Evolutionary conservation across 2,888 invertebrate species (phyloP).

Genomic region (Pocota personata): DNA sequence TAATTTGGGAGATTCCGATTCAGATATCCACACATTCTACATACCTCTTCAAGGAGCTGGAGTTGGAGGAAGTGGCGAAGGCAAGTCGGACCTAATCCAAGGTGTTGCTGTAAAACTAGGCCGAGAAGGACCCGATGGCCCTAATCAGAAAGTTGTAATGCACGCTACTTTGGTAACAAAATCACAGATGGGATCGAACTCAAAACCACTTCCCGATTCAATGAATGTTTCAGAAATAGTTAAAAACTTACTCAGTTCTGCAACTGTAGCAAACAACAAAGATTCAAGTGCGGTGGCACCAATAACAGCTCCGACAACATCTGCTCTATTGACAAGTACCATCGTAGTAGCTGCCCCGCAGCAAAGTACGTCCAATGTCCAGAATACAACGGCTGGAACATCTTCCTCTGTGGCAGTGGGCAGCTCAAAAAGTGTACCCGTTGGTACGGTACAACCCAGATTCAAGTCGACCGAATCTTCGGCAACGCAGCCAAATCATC

Average conservation of each 20-base stretch:
- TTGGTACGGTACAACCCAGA: constrained; percentile 85
- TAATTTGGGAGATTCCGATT: constrained; percentile 84
- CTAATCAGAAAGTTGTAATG: constrained; percentile 86
- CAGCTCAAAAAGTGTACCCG: constrained; percentile 81
- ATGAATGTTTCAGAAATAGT: constrained; percentile 82
- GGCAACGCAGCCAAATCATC: constrained; percentile 70
- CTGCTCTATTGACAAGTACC: not conserved
- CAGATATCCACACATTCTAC: constrained; percentile 86
- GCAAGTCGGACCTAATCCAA: constrained; percentile 83
- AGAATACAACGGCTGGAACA: constrained; percentile 71
- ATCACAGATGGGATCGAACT: constrained; percentile 83
- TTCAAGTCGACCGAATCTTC: constrained; percentile 77
- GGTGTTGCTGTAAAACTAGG: constrained; percentile 87
- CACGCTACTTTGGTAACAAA: constrained; percentile 87
- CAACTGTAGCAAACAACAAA: constrained; percentile 70
- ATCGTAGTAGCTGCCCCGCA: constrained; percentile 10
- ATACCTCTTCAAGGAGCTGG: constrained; percentile 85
- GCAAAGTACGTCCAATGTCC: constrained; percentile 23
- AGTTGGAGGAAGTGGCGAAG: constrained; percentile 78
- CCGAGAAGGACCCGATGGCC: constrained; percentile 86
- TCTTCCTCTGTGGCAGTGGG: constrained; percentile 66
- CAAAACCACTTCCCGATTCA: constrained; percentile 81
- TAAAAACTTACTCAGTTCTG: constrained; percentile 80
- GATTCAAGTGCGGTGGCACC: constrained; percentile 41
- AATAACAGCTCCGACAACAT: constrained; percentile 20